Percentiles rank a stretch among this genome's conserved stretches.
Conservation (phyloP, 1,140 invertebrate genomes). For the Megalopta genalis region DNA sequence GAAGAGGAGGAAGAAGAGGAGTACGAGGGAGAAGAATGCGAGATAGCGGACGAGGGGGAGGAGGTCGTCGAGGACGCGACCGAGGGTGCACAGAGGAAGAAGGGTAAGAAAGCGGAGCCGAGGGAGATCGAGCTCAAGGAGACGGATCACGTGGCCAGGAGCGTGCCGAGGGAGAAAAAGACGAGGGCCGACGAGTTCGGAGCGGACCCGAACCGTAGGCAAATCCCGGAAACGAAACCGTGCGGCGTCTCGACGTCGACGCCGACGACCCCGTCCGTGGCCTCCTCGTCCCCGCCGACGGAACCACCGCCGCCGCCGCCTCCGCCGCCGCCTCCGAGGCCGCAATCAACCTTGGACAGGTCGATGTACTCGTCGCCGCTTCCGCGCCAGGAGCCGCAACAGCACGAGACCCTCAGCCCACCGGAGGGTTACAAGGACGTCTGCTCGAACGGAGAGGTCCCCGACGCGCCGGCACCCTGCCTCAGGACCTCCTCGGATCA, state of each 20-base stretch:
- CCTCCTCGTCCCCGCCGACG: not conserved
- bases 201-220: not conserved
- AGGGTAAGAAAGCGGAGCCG: not conserved
- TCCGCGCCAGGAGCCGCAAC: conserved; percentile 71
- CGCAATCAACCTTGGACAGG: conserved; percentile 12
- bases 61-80: not conserved
- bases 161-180: not conserved
- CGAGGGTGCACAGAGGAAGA: not conserved
- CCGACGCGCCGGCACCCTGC: conserved; percentile 51
- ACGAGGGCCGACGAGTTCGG: no score
- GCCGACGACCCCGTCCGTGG: not conserved
- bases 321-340: conserved; percentile 22
- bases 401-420: conserved; percentile 90
- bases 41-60: conserved; percentile 24
- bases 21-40: conserved; percentile 60
- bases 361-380: conserved; percentile 10
- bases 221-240: conserved; percentile 1
- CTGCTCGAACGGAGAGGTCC: conserved; percentile 67
- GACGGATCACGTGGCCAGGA: not conserved
- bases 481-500: conserved; percentile 69
- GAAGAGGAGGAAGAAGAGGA: conserved; percentile 68
- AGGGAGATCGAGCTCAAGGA: not conserved
- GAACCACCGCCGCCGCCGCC: conserved; percentile 24
- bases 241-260: not conserved
- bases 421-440: conserved; percentile 92